Evolutionary conservation across 2,797 vertebrate species (phyloP).

Genomic region (Acanthis flammea): DNA sequence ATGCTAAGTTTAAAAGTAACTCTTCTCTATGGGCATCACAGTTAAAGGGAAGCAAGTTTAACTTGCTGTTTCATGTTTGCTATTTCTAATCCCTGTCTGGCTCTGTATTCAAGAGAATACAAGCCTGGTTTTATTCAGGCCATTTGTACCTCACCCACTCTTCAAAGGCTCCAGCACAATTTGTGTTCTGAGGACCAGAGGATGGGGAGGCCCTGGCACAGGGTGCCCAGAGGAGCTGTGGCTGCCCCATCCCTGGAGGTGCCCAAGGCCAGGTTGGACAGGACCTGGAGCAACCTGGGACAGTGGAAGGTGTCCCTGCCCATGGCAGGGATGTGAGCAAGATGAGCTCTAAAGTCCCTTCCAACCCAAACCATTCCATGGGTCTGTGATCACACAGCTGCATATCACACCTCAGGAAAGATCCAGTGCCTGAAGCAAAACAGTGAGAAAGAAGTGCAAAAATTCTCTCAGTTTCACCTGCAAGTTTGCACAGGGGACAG

Average conservation of each 20-base stretch:
- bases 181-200: neutral
- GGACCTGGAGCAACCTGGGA: neutral
- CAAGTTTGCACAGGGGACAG: neutral
- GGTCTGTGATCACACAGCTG: neutral
- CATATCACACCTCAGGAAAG: neutral
- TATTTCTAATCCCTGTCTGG: neutral
- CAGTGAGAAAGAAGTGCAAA: neutral
- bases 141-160: neutral
- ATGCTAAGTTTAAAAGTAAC: neutral
- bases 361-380: neutral
- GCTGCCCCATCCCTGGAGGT: neutral
- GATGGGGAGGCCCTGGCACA: rapidly evolving
- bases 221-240: neutral
- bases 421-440: neutral
- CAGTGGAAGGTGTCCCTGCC: neutral
- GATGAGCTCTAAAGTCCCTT: neutral
- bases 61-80: neutral
- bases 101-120: neutral
- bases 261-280: rapidly evolving
- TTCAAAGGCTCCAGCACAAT: neutral
- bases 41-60: neutral
- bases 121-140: neutral
- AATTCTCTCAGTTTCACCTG: neutral
- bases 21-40: neutral
- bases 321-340: neutral